Base-by-base conservation (phyloP, 2,113 vertebrate species). In the Tachysurus vachellii region DNA sequence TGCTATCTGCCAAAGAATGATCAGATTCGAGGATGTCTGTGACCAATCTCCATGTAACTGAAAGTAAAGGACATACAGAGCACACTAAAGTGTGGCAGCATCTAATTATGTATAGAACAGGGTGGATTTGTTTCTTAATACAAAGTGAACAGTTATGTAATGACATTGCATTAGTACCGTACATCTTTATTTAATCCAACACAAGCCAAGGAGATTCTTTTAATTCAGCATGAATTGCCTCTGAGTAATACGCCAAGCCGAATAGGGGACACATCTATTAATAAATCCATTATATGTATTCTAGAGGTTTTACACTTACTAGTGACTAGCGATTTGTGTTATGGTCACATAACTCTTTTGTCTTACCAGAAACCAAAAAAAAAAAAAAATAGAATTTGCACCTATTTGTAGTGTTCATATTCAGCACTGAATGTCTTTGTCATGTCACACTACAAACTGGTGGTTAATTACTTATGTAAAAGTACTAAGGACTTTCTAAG, bases 1-100 rank as follows among this genome's bases (percentile, higher is more conserved):
- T 85, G 44, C 82, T 83, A 85, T 85, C 73, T 79, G 71, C 57
- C 59, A 26, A 59, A 79, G 42, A 23, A 61, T 8, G 75, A 28
- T 79, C 50, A 28, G 47, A 79, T 54, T 79, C 16, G 21, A 80
- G 59, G 54, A 42, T 21, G 54, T 3, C 53, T 57, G 54, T 57
- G 54, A 80, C 54, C 77, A 31, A 11, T n/a, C 76, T 79, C 26
- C 13, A 28, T 53, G 23, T 53, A 53, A 9, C 2, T 53, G 23
- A 53, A 54, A 14, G 26, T 16, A n/a, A 12, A 28, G 23, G 26
- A 23, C 53, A 28, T 53, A 50, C 23, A 28, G 76, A 53, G 23
- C 47, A 31, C 76, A 36, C 73, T 80, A 31, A 10, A 31, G 12
- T 12, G 47, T 28, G 75, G 75, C 23, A n/a, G 11, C 75, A 28